Base-by-base conservation (phyloP, 2,888 invertebrate genomes). In the Hydraecia micacea region DNA sequence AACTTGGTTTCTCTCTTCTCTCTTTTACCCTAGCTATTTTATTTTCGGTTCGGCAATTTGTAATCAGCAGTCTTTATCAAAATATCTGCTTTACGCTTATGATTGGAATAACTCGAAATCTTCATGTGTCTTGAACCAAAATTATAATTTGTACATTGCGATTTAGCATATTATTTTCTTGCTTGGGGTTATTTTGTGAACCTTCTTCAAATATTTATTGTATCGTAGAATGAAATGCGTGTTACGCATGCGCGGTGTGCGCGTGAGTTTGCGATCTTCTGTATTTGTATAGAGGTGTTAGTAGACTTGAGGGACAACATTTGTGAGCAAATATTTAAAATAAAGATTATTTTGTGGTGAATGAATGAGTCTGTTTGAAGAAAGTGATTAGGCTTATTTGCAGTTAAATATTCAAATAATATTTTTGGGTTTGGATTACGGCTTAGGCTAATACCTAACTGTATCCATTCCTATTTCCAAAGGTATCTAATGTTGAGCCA, bases 281-380 rank as follows among this genome's bases (percentile, higher is more conserved):
- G 60, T 81, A 85, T 88, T 75, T 85, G 60, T 83, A 77, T 88
- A 87, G 90, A 86, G 90, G 13, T 79, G 88, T 77, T 74, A 77
- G 69, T 76, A 58, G 11, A 52, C 73, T 73, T 70, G 63, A 66
- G n/a, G 18, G 25, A 75, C 72, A 71, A 73, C 81, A 73, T 89
- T 85, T 73, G 55, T 52, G 6, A 46, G n/a, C 49, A 72, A 81
- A 87, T 79, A 80, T 68, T 80, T 65, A n/a, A 46, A 39, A 60
- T 63, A 79, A 63, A 55, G 60, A 62, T 76, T 75, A 63, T 65
- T 65, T 77, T 49, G 67, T 69, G 36, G 25, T 69, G 62, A 60
- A 32, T 80, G 68, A 79, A 79, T 73, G 58, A 74, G 32, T 42
- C 8, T 68, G 28, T 74, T 73, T 67, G 65, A 76, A 25, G 55